Evolutionary conservation across 2,888 invertebrate species (phyloP), one percentile per base, ranked within the genome.

Genomic region (Hirtodrosophila histrioides): DNA sequence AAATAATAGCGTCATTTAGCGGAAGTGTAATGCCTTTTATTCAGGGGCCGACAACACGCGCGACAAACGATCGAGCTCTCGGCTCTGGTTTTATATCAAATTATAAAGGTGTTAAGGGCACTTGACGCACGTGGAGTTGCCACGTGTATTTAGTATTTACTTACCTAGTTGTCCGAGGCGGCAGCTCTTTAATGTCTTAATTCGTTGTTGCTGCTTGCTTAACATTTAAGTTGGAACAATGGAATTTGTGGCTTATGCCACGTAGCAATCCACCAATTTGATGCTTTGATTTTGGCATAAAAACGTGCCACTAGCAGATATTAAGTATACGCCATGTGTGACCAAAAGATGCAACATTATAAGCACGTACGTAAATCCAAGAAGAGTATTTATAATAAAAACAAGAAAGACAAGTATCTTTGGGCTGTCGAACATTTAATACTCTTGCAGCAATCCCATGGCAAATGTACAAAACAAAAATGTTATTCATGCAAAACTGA

Each of bases 1-100:
- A 84, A 83, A 83, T 86, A 83, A 86, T 86, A 79, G 82, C 85
- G 78, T 78, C 86, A 86, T 78, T 86, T 78, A 84, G 67, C 85
- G 82, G 82, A 86, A 86, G 86, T 78, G 64, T 69, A 78, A 68
- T 70, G 67, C 70, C 78, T 73, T 61, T 73, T 50, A 75, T 77
- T 68, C 79, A 51, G 73, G 46, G 54, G 36, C 51, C 50, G 51
- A 62, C 54, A 71, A 74, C 81, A 83, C 80, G 83, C 86, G 86
- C 84, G 69, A 67, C 84, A 83, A 83, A 86, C 81, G 83, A 79
- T 85, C 80, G 43, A 44, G 39, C 40, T 40, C 53, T 70, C 48
- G 27, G 35, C 50, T 53, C 53, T 64, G 75, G 54, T 78, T 68
- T 78, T 64, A 61, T 62, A 46, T 68, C 71, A 86, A 81, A 79